phyloP scores from a whole-genome alignment of 2,113 vertebrate genomes.

The Fregetta grallaria region DNA sequence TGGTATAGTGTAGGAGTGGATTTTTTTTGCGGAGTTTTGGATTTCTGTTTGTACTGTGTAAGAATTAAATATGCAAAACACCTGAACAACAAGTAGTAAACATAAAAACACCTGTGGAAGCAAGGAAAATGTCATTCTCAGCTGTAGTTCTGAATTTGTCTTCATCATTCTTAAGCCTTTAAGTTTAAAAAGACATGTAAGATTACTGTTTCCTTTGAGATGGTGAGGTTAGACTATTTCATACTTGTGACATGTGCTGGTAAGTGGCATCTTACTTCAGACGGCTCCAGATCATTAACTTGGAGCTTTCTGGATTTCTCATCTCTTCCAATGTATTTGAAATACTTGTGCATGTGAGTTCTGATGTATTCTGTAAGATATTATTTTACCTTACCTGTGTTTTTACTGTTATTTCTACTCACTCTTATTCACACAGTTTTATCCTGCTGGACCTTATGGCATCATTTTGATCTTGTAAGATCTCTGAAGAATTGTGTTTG shows the following conservation, averaged over 20 bases:
- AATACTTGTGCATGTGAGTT: background rate
- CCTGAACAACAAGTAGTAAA: background rate
- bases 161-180: background rate
- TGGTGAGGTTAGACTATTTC: background rate
- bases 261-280: background rate
- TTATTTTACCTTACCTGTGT: background rate
- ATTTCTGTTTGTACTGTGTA: background rate
- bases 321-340: background rate
- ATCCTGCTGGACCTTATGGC: background rate
- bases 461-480: background rate
- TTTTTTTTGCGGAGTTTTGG: background rate
- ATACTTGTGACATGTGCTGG: background rate
- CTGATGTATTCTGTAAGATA: background rate
- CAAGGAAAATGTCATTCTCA: background rate
- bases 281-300: background rate
- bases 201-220: background rate
- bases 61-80: background rate
- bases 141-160: background rate
- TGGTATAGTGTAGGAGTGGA: too few species aligned
- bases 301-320: background rate
- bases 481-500: background rate
- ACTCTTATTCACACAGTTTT: background rate
- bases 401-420: background rate
- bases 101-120: background rate
- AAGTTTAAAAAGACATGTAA: background rate